Evolutionary conservation across 2,113 vertebrate species (phyloP), one percentile per base, ranked within the genome.

Genomic region (Eupsittula cactorum): DNA sequence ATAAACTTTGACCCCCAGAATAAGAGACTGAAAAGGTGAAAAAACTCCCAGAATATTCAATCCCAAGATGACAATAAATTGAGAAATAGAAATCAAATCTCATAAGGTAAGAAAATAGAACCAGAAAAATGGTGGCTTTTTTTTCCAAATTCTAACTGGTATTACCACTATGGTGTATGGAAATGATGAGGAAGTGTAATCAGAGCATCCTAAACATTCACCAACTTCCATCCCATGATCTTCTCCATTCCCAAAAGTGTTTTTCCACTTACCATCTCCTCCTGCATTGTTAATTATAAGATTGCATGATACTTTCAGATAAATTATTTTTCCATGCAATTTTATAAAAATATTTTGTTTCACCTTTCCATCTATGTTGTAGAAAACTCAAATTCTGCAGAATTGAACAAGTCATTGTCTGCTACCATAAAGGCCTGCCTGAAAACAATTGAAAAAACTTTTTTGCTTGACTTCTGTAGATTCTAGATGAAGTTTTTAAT

Each of bases 11-110:
- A 59, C 11, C 9, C 67, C 7, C 49, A 67, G 20, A 86, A 47
- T 1, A 59, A 3, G 10, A 68, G 25, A 75, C 0, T 55, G 31
- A 70, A 90, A 79, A 74, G 18, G 4, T 29, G 8, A 10, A 9
- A 59, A 53, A 76, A 2, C 0, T 0, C 4, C 29, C 12, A 13
- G 16, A 63, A 33, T 62, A n/a, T 68, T 47, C 14, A 16, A 3
- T 83, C 5, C 23, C 4, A 35, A 5, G 8, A 60, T 24, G 19
- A 37, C 6, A 41, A 20, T 28, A 75, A 52, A 16, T 16, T 5
- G 5, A 77, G 28, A 46, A 85, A 80, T 19, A 50, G 14, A 83
- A 83, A 76, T 64, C 6, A 59, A 1, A 86, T 74, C 15, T 88
- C 19, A 42, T 0, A 57, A 7, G 29, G 8, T 53, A 70, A 44